These are phyloP conservation scores for Rhopalosiphum maidis DNA, from an alignment of 1,140 invertebrate species.

Conservation along the genomic window DNA sequence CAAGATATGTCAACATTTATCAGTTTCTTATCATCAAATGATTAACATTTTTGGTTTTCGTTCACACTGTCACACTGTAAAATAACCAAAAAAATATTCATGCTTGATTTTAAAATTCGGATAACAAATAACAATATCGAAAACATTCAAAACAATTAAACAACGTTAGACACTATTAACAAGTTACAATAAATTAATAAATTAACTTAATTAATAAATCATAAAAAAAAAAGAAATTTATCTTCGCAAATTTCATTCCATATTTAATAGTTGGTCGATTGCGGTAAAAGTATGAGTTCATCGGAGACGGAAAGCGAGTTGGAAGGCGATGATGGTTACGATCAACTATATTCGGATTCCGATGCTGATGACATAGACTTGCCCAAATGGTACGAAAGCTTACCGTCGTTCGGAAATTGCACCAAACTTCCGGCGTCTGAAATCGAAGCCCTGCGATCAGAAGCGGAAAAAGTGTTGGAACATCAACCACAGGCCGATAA, in stretches of 20 bases:
- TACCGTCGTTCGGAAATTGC: not conserved
- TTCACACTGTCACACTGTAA: not conserved
- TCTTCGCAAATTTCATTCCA: no score
- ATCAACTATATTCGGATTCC: conserved; percentile 29
- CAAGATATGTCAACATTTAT: not conserved
- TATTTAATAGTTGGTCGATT: no score
- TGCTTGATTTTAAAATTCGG: not conserved
- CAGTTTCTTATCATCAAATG: not conserved
- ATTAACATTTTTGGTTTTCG: not conserved
- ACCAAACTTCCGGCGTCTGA: conserved; percentile 39
- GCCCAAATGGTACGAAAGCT: conserved; percentile 37
- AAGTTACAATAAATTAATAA: not conserved
- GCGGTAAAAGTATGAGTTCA: not conserved
- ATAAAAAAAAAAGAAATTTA: no score
- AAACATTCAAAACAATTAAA: not conserved
- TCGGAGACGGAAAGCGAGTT: not conserved
- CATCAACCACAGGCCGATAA: not conserved
- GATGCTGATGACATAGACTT: conserved; percentile 36
- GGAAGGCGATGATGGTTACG: conserved; percentile 7
- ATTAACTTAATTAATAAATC: not conserved
- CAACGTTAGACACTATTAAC: no score
- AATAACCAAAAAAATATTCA: conserved; percentile 35
- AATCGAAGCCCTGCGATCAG: conserved; percentile 41
- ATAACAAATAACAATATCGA: not conserved
- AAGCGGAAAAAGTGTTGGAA: conserved; percentile 58